Evolutionary conservation across 2,888 invertebrate genomes (phyloP).

Genomic region (Salpingus planirostris): DNA sequence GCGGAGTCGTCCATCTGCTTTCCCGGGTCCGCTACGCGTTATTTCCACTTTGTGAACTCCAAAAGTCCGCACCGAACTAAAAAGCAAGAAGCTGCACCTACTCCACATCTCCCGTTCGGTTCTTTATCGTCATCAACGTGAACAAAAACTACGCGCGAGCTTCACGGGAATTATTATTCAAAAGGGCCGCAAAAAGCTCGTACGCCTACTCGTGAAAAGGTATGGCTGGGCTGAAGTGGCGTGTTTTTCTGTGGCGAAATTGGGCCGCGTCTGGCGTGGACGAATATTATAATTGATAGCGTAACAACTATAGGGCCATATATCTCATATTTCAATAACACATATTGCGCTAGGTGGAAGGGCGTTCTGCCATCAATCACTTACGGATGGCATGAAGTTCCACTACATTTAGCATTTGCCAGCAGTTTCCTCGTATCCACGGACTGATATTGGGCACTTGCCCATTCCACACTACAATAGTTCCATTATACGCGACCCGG

Average conservation of each 20-base stretch:
- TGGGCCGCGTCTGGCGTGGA: slow-evolving; percentile 7
- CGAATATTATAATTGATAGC: slow-evolving; percentile 33
- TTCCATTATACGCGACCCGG: slow-evolving; percentile 6
- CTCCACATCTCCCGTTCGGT: slow-evolving; percentile 9
- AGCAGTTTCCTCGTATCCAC: slow-evolving; percentile 33
- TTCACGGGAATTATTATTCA: neutral
- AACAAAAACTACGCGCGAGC: neutral
- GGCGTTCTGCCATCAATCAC: slow-evolving; percentile 43
- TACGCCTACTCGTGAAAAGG: too few species aligned
- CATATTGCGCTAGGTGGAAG: slow-evolving; percentile 40
- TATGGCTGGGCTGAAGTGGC: neutral
- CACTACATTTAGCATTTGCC: slow-evolving; percentile 43
- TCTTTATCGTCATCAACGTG: slow-evolving; percentile 13
- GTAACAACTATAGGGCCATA: slow-evolving; percentile 26
- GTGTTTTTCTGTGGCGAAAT: too few species aligned
- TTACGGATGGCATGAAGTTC: slow-evolving; percentile 42
- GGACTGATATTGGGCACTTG: slow-evolving; percentile 29
- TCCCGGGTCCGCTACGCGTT: slow-evolving; percentile 24
- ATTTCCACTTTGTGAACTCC: slow-evolving; percentile 28
- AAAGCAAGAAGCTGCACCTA: slow-evolving; percentile 27
- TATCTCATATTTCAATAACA: slow-evolving; percentile 42
- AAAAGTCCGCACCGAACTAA: slow-evolving; percentile 29
- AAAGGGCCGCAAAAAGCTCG: too few species aligned
- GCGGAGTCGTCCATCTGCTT: slow-evolving; percentile 29
- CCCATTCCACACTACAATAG: slow-evolving; percentile 17